Conservation (phyloP, 2,797 vertebrate genomes). For the Helicolenus hilgendorfi region DNA sequence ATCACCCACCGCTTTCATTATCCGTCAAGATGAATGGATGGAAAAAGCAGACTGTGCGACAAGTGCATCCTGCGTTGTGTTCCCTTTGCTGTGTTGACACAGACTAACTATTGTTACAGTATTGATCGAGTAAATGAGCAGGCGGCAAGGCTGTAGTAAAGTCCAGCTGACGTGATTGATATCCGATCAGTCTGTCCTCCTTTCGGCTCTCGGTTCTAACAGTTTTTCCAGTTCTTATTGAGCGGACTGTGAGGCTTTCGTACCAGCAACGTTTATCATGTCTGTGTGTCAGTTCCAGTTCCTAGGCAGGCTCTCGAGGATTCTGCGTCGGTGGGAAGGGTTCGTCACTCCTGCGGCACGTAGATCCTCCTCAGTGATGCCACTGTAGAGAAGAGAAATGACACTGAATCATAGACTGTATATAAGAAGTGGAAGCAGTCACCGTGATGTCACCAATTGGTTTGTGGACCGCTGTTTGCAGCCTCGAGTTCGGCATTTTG, state of each 20-base stretch:
- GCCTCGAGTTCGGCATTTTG: no score
- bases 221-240: slow-evolving; percentile 47
- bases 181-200: background rate
- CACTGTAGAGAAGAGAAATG: slow-evolving; percentile 72
- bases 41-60: slow-evolving; percentile 27
- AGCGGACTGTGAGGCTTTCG: slow-evolving; percentile 6
- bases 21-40: background rate
- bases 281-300: slow-evolving; percentile 87
- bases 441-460: no score
- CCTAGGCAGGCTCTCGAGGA: slow-evolving; percentile 90
- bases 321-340: slow-evolving; percentile 89
- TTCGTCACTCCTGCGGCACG: slow-evolving; percentile 87
- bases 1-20: slow-evolving; percentile 11
- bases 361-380: slow-evolving; percentile 91
- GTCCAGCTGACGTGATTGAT: slow-evolving; percentile 26
- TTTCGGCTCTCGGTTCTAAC: background rate
- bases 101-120: slow-evolving; percentile 32
- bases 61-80: slow-evolving; percentile 28
- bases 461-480: no score
- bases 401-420: background rate
- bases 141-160: background rate
- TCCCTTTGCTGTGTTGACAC: slow-evolving; percentile 39
- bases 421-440: no score
- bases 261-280: background rate
- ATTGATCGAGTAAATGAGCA: slow-evolving; percentile 48